These are phyloP conservation scores for Anagrus nilaparvatae DNA, from an alignment of 1,140 invertebrate species.

Conservation along the genomic window DNA sequence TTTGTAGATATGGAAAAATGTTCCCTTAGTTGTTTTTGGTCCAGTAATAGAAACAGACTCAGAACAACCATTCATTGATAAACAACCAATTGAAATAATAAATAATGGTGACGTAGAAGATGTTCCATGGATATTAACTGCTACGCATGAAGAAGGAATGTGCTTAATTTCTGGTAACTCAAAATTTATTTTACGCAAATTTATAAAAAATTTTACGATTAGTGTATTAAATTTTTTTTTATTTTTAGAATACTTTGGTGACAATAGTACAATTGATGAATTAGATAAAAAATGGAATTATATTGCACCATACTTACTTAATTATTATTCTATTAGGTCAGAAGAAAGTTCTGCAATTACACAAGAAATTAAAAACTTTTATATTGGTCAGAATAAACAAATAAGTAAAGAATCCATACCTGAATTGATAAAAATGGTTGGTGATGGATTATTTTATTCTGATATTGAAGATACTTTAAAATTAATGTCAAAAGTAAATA, in stretches of 20 bases:
- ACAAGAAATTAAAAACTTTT: constrained; percentile 44
- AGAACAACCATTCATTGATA: constrained; percentile 44
- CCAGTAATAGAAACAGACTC: constrained; percentile 44
- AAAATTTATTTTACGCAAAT: constrained; percentile 1
- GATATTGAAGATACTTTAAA: neutral
- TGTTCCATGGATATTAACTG: constrained; percentile 47
- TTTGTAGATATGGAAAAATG: constrained; percentile 40
- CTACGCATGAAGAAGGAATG: constrained; percentile 48
- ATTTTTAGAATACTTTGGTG: constrained; percentile 39
- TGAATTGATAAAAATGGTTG: constrained; percentile 40
- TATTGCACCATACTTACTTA: constrained; percentile 45
- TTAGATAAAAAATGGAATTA: constrained; percentile 47
- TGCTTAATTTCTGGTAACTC: constrained; percentile 50
- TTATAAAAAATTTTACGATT: neutral
- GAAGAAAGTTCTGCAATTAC: constrained; percentile 36
- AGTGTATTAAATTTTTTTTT: constrained; percentile 21
- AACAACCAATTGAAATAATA: constrained; percentile 46
- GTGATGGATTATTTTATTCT: constrained; percentile 45
- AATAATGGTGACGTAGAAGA: constrained; percentile 39
- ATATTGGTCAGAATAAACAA: constrained; percentile 39
- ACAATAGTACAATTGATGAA: constrained; percentile 35
- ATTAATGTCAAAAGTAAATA: neutral
- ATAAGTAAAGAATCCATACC: constrained; percentile 27
- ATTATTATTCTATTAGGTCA: constrained; percentile 46
- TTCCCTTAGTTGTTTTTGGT: constrained; percentile 50